Conservation (phyloP, 1,140 invertebrate species). For the Palaemon carinicauda region DNA sequence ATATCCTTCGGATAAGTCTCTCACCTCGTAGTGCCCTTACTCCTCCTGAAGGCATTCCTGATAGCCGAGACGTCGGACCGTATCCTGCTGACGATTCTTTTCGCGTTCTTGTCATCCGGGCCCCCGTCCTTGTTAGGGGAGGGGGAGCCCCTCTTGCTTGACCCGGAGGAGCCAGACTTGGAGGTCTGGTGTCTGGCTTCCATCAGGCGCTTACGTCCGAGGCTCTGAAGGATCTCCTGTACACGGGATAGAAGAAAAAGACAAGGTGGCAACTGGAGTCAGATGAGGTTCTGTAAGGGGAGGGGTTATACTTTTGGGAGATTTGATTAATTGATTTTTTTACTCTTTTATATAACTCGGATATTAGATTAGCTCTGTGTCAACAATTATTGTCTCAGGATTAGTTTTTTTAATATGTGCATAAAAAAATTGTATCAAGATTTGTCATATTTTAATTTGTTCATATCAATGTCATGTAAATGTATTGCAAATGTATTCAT, state of each 20-base stretch:
- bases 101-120: conserved; percentile 51
- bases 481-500: no score
- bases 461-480: no score
- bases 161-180: conserved; percentile 31
- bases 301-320: neutral
- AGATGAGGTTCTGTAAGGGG: neutral
- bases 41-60: conserved; percentile 74
- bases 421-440: no score
- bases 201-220: conserved; percentile 86
- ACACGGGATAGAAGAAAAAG: neutral
- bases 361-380: no score
- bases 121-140: conserved; percentile 44
- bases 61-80: conserved; percentile 83
- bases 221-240: conserved; percentile 78
- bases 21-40: conserved; percentile 64
- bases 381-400: no score
- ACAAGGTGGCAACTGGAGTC: no score
- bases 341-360: no score
- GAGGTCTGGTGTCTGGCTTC: conserved; percentile 71
- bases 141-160: conserved; percentile 38
- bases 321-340: neutral
- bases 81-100: conserved; percentile 78
- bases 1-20: neutral
- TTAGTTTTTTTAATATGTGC: no score
- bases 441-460: no score